phyloP scores from a whole-genome alignment of 2,797 vertebrate genomes.

The Sebastes umbrosus region DNA sequence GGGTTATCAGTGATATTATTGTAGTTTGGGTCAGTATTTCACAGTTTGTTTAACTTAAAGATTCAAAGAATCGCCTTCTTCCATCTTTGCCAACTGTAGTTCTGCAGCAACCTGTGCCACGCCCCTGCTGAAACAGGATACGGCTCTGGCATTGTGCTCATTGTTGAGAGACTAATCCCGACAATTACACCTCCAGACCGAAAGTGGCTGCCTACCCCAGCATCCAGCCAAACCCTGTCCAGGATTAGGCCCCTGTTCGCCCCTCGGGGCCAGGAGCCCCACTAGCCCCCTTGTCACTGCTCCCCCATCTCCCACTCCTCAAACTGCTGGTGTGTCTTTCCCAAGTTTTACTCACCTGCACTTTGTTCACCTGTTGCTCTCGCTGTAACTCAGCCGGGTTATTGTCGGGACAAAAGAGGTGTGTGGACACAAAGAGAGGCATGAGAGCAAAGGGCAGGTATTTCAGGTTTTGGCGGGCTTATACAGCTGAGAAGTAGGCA shows the following conservation, averaged over 20 bases:
- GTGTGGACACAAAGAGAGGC: conserved; percentile 65
- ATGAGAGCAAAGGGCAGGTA: conserved; percentile 78
- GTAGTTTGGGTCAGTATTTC: conserved; percentile 5
- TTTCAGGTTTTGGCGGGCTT: conserved; percentile 65
- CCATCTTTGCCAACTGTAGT: conserved; percentile 56
- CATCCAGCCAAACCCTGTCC: conserved; percentile 58
- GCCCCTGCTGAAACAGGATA: conserved; percentile 78
- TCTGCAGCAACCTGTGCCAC: conserved; percentile 58
- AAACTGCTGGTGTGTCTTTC: conserved; percentile 55
- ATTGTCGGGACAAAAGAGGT: conserved; percentile 64
- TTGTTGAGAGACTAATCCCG: conserved; percentile 80
- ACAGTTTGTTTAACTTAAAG: conserved; percentile 28
- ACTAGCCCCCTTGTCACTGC: conserved; percentile 12
- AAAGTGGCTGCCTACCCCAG: conserved; percentile 70
- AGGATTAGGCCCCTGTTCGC: conserved; percentile 44
- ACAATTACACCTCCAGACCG: conserved; percentile 80
- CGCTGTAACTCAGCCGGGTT: conserved; percentile 47
- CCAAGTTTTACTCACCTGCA: conserved; percentile 69
- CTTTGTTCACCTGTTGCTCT: conserved; percentile 71
- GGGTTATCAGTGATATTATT: conserved; percentile 2
- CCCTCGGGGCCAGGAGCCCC: conserved; percentile 44
- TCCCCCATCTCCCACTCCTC: conserved; percentile 23
- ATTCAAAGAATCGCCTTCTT: conserved; percentile 47
- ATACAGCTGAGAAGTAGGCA: conserved; percentile 33
- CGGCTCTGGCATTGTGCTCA: conserved; percentile 75